A percentile compares a stretch with the other conserved stretches of the same genome.
Conservation (phyloP, 1,140 invertebrate genomes). For the Dendrolimus punctatus region DNA sequence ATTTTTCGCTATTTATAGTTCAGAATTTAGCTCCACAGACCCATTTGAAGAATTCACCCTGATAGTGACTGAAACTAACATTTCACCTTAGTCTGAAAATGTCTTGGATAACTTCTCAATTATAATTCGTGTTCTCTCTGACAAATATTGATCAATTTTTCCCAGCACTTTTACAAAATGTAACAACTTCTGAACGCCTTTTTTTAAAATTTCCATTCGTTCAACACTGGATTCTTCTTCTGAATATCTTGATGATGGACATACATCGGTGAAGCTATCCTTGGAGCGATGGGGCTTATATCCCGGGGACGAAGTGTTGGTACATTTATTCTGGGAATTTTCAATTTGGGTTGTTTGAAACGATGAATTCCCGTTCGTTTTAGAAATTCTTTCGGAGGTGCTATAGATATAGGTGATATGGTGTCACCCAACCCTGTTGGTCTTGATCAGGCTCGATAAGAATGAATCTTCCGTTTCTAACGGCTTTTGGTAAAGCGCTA, state of each 20-base stretch:
- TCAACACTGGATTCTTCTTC: slow-evolving; percentile 53
- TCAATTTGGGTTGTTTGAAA: slow-evolving; percentile 32
- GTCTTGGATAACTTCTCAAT: slow-evolving; percentile 56
- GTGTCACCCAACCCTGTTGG: slow-evolving; percentile 35
- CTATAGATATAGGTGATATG: slow-evolving; percentile 26
- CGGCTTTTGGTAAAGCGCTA: slow-evolving; percentile 44
- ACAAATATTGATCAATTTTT: slow-evolving; percentile 53
- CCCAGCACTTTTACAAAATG: slow-evolving; percentile 56
- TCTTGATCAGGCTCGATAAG: slow-evolving; percentile 31
- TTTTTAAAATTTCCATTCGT: slow-evolving; percentile 50
- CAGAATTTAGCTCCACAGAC: no score
- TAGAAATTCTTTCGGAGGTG: slow-evolving; percentile 42
- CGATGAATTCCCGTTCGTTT: slow-evolving; percentile 28
- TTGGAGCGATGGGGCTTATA: slow-evolving; percentile 22
- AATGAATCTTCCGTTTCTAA: slow-evolving; percentile 47
- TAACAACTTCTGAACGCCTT: slow-evolving; percentile 54
- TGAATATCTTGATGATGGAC: slow-evolving; percentile 24
- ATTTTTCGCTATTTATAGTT: no score
- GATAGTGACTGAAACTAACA: background rate
- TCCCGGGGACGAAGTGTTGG: slow-evolving; percentile 30
- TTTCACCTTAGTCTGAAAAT: slow-evolving; percentile 35
- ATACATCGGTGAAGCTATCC: slow-evolving; percentile 26
- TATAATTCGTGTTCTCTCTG: slow-evolving; percentile 52
- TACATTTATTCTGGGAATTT: slow-evolving; percentile 35
- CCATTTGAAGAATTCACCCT: no score